A percentile compares a stretch with the other conserved stretches of the same genome.
Evolutionary conservation across 2,113 vertebrate genomes (phyloP).

Genomic region (Megaceryle torquata): DNA sequence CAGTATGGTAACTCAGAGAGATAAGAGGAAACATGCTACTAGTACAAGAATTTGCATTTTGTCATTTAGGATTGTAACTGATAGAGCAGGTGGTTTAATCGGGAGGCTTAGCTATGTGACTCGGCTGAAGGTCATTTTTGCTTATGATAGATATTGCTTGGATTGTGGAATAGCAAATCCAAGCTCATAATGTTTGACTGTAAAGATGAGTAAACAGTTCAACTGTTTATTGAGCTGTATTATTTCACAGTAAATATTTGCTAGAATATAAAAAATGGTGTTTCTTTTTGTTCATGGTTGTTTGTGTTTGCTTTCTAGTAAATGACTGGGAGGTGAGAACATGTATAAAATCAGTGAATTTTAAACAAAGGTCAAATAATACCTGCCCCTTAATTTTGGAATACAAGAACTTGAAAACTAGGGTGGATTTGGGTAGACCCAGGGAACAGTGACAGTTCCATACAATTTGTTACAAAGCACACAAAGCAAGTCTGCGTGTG

Average conservation of each 20-base stretch:
- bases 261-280: neutral
- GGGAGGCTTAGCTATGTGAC: neutral
- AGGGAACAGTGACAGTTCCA: neutral
- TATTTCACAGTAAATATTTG: conserved; percentile 23
- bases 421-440: neutral
- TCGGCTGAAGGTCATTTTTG: conserved; percentile 18
- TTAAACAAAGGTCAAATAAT: neutral
- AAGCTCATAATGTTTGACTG: neutral
- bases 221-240: neutral
- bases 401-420: neutral
- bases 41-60: conserved; percentile 28
- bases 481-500: neutral
- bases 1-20: conserved; percentile 21
- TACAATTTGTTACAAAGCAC: neutral
- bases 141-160: neutral
- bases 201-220: conserved; percentile 5
- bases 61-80: neutral
- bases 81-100: neutral
- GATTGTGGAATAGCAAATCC: neutral
- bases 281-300: neutral
- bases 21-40: conserved; percentile 3
- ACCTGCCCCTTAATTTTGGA: neutral
- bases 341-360: neutral
- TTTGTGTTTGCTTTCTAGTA: conserved; percentile 33
- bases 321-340: neutral